Evolutionary conservation across 2,113 vertebrate genomes (phyloP).

Genomic region (Isurus oxyrinchus): DNA sequence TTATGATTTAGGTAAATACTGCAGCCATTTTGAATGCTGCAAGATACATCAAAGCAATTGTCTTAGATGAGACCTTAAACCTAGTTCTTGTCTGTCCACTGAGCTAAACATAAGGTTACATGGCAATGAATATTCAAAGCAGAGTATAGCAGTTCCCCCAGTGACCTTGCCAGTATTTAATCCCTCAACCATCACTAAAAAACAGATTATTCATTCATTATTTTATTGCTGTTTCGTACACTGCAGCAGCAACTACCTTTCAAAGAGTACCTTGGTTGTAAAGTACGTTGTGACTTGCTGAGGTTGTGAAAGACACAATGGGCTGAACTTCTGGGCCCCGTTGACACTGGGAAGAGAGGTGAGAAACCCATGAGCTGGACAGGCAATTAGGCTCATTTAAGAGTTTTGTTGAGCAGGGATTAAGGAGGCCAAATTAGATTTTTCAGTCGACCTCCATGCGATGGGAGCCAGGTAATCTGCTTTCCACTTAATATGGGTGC

Average conservation of each 20-base stretch:
- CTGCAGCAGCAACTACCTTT: not conserved
- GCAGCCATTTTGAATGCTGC: not conserved
- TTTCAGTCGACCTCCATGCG: too few species aligned
- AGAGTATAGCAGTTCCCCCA: not conserved
- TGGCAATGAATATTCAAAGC: not conserved
- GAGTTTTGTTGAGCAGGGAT: too few species aligned
- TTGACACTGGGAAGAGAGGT: too few species aligned
- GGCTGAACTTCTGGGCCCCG: too few species aligned
- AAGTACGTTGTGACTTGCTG: not conserved
- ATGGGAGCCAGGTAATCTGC: too few species aligned
- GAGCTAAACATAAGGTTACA: not conserved
- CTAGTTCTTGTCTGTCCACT: too few species aligned
- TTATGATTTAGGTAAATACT: not conserved
- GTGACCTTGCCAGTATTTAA: not conserved
- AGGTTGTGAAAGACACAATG: not conserved
- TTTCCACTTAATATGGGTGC: too few species aligned
- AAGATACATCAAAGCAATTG: not conserved
- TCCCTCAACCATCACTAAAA: not conserved
- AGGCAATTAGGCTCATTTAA: too few species aligned
- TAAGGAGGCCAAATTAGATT: too few species aligned
- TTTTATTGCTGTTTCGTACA: not conserved
- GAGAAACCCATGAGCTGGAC: too few species aligned
- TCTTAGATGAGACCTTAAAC: not conserved
- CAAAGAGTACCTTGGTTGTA: not conserved
- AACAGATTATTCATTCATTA: not conserved